phyloP scores from a whole-genome alignment of 2,797 vertebrate species.

The Ptychadena robeensis region DNA sequence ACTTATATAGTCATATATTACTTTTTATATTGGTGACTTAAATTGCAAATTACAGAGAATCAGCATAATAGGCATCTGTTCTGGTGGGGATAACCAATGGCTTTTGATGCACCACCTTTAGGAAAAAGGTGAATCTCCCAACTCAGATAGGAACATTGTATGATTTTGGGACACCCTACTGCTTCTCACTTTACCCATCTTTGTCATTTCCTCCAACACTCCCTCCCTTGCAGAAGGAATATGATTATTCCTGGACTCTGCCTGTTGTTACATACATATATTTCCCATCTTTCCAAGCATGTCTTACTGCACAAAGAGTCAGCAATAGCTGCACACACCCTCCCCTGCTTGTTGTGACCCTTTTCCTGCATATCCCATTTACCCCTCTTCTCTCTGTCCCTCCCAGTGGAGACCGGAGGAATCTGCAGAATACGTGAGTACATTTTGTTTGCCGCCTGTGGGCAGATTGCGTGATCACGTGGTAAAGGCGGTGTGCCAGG shows the following conservation, averaged over 20 bases:
- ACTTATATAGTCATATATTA: no score
- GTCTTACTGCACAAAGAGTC: background rate
- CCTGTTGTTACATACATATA: background rate
- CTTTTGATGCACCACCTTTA: no score
- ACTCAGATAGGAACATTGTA: no score
- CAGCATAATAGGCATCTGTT: no score
- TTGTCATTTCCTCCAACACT: background rate
- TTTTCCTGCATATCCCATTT: slow-evolving; percentile 51
- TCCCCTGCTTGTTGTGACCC: slow-evolving; percentile 42
- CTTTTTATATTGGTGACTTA: no score
- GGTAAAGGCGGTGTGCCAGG: slow-evolving; percentile 18
- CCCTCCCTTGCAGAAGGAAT: background rate
- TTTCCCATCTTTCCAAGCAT: background rate
- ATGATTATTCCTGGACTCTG: background rate
- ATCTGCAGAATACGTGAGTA: slow-evolving; percentile 97
- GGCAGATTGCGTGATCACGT: slow-evolving; percentile 65
- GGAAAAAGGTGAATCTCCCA: no score
- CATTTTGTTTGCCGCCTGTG: slow-evolving; percentile 80
- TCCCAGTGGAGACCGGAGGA: slow-evolving; percentile 95
- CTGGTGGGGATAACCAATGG: no score
- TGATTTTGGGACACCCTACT: no score
- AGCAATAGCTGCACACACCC: background rate
- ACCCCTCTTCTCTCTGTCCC: slow-evolving; percentile 72
- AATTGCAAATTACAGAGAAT: no score
- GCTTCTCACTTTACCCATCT: background rate